A percentile compares a stretch with the other conserved stretches of the same genome.
Evolutionary conservation across 2,888 invertebrate genomes (phyloP).

Genomic region (Philereme transversata): DNA sequence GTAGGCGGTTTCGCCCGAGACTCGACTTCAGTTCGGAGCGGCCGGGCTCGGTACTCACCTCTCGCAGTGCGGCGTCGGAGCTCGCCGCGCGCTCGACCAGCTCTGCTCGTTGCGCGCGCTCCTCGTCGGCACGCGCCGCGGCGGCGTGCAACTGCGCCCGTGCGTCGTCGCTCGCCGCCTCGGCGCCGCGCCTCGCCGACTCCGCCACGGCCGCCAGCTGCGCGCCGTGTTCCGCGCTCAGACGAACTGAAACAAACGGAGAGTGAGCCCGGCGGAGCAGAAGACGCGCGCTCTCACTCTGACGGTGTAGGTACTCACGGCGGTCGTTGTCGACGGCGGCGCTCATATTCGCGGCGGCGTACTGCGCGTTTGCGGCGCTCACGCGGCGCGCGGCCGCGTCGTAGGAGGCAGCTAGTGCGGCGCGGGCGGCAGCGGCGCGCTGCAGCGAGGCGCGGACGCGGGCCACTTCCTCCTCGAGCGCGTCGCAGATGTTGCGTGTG

Average conservation of each 20-base stretch:
- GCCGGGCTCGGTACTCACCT: too few relatives aligned
- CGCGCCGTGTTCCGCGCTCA: too few relatives aligned
- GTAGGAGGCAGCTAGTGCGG: conserved; percentile 56
- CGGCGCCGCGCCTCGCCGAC: too few relatives aligned
- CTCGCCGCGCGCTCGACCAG: conserved; percentile 36
- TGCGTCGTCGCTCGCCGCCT: too few relatives aligned
- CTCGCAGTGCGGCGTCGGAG: conserved; percentile 33
- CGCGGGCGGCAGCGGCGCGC: conserved; percentile 59
- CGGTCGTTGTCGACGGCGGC: neutral
- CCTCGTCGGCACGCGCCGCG: conserved; percentile 15
- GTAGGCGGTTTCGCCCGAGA: too few relatives aligned
- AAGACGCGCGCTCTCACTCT: too few relatives aligned
- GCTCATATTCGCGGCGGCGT: neutral
- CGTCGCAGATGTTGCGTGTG: conserved; percentile 64
- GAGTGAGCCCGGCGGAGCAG: too few relatives aligned
- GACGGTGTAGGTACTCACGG: too few relatives aligned
- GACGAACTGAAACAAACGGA: too few relatives aligned
- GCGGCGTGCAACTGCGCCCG: too few relatives aligned
- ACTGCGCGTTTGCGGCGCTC: conserved; percentile 7
- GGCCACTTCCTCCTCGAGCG: conserved; percentile 57
- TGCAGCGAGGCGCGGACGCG: conserved; percentile 57
- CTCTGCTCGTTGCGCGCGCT: neutral
- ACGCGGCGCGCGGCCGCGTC: conserved; percentile 21
- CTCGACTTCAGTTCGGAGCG: too few relatives aligned
- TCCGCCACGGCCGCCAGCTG: too few relatives aligned